phyloP scores from a whole-genome alignment of 2,797 vertebrate species.

The Bovichtus variegatus region DNA sequence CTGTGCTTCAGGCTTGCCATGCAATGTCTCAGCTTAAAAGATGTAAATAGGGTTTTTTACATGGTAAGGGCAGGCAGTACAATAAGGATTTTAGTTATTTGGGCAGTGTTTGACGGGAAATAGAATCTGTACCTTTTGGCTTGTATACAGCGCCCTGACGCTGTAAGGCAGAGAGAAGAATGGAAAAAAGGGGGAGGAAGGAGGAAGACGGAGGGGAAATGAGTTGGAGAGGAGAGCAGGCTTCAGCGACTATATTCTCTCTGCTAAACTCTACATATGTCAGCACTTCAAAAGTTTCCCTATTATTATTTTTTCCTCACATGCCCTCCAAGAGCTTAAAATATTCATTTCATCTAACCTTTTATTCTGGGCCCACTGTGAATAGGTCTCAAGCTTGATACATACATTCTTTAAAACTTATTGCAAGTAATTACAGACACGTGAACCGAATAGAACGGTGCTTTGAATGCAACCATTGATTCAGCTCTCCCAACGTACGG shows the following conservation, averaged over 20 bases:
- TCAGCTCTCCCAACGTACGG: conserved; percentile 25
- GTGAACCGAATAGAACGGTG: conserved; percentile 31
- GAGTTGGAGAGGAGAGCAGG: conserved; percentile 30
- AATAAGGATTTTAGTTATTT: conserved; percentile 38
- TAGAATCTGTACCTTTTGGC: conserved; percentile 48
- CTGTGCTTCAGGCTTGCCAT: not conserved
- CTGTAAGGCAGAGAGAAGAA: conserved; percentile 36
- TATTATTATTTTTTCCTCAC: conserved; percentile 56
- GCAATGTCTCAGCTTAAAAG: conserved; percentile 23
- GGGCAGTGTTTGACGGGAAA: conserved; percentile 50
- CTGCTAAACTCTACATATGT: conserved; percentile 61
- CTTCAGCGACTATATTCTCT: conserved; percentile 62
- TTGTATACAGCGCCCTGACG: conserved; percentile 50
- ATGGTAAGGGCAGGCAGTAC: conserved; percentile 14
- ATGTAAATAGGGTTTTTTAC: conserved; percentile 24
- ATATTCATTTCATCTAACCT: conserved; percentile 69
- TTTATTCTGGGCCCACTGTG: conserved; percentile 43
- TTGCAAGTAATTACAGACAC: conserved; percentile 46
- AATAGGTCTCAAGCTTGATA: conserved; percentile 43
- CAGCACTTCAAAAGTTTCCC: conserved; percentile 67
- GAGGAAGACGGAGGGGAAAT: conserved; percentile 33
- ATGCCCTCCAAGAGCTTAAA: conserved; percentile 52
- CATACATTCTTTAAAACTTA: conserved; percentile 39
- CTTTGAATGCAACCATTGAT: conserved; percentile 46
- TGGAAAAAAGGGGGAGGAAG: conserved; percentile 20